Base-by-base conservation (phyloP, 2,888 invertebrate genomes). In the Platycnemis pennipes region DNA sequence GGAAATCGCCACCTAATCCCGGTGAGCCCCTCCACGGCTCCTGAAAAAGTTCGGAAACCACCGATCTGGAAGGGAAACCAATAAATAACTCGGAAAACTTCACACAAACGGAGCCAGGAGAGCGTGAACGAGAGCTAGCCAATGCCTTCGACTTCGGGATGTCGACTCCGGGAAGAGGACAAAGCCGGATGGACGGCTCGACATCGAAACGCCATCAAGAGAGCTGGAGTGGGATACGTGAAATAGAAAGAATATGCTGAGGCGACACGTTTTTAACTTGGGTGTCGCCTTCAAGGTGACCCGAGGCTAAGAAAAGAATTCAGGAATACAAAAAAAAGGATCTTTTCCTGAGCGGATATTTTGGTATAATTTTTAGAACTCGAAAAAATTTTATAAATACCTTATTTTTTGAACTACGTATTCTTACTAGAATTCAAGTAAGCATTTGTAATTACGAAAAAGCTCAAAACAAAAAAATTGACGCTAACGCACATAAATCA, bases 231-330 rank as follows among this genome's bases (percentile, higher is more conserved):
- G n/a, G 4, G 63, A 26, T 26, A 8, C 63, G n/a, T 8, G 63
- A 77, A 77, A 77, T 77, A 37, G 77, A 11, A 77, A 77, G 77
- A 77, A 77, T 77, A 77, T 77, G 77, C 77, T 37, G 63, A 63
- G 4, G n/a, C 26, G 37, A 77, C 11, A 37, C 37, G 13, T 77
- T 77, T 77, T 37, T 37, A 77, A 77, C 69, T 77, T n/a, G 31
- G 8, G 63, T 16, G 37, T 37, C 31, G 49, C 49, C 77, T 31
- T 77, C 77, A 77, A 31, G 37, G 37, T 37, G 37, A 37, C 31
- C 11, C 13, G 13, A 7, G 26, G 26, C 63, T 7, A 7, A 63
- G 26, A 22, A 63, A 63, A 63, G 63, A 63, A 63, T 8, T 7
- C 2, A 49, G 26, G 7, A 63, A 63, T 22, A 63, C n/a, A 8